A percentile compares a stretch with the other conserved stretches of the same genome.
Evolutionary conservation across 2,888 invertebrate genomes (phyloP).

Genomic region (Acheta domesticus): DNA sequence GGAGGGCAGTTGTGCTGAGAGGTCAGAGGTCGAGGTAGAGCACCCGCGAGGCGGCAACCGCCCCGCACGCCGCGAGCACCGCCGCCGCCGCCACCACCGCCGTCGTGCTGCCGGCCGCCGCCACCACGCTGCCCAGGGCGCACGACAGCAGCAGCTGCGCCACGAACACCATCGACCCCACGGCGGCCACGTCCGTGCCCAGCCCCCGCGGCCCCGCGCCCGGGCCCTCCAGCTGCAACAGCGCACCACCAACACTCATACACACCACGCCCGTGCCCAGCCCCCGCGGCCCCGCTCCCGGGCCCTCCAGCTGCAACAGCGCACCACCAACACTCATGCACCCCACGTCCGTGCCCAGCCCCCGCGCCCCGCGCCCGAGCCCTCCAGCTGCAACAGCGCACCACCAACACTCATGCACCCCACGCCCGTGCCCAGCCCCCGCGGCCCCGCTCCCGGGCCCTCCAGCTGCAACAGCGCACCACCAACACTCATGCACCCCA

Average conservation of each 20-base stretch:
- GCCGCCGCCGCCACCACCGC: constrained; percentile 85
- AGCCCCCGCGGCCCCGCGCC: constrained; percentile 75
- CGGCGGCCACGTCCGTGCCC: constrained; percentile 91
- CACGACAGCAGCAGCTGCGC: constrained; percentile 89
- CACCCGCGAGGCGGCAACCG: constrained; percentile 79
- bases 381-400: too few relatives aligned
- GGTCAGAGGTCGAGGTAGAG: constrained; percentile 80
- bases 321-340: too few relatives aligned
- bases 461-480: too few relatives aligned
- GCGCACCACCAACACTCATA: not conserved
- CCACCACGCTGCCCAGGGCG: constrained; percentile 81
- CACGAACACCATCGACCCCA: constrained; percentile 93
- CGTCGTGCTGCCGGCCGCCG: constrained; percentile 75
- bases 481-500: too few relatives aligned
- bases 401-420: too few relatives aligned
- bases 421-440: too few relatives aligned
- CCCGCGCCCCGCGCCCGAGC: too few relatives aligned
- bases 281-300: too few relatives aligned
- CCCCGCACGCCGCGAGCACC: constrained; percentile 78
- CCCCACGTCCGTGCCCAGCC: too few relatives aligned
- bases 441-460: too few relatives aligned
- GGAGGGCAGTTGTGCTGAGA: not conserved
- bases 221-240: constrained; percentile 58
- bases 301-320: too few relatives aligned
- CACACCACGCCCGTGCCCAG: constrained; percentile 84